Evolutionary conservation across 2,888 invertebrate genomes (phyloP).

Genomic region (Desoria tigrina): DNA sequence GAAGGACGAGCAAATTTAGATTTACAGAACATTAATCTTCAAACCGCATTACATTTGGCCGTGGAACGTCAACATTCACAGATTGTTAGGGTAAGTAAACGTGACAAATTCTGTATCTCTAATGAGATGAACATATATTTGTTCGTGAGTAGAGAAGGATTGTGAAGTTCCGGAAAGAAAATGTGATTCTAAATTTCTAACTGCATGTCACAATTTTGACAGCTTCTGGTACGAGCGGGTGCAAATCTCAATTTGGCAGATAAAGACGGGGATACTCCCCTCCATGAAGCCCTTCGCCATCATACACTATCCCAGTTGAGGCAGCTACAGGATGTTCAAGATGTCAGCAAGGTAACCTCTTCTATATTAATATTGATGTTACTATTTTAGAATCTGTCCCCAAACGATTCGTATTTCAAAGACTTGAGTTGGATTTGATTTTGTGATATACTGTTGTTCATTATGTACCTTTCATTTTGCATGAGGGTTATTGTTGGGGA

Average conservation of each 20-base stretch:
- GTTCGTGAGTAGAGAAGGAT: no score
- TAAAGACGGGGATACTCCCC: conserved; percentile 89
- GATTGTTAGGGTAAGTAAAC: conserved; percentile 75
- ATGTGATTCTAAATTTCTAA: background rate
- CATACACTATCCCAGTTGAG: conserved; percentile 94
- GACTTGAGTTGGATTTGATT: no score
- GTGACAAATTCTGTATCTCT: background rate
- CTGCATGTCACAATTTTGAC: conserved; percentile 48
- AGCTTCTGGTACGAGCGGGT: conserved; percentile 86
- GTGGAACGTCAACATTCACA: conserved; percentile 97
- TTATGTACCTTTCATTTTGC: no score
- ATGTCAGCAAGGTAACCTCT: conserved; percentile 66
- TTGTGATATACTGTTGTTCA: no score
- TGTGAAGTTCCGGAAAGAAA: no score
- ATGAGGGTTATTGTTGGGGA: background rate
- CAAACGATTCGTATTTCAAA: no score
- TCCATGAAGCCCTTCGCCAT: conserved; percentile 69
- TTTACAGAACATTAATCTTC: conserved; percentile 88
- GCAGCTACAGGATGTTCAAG: conserved; percentile 91
- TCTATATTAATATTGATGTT: no score
- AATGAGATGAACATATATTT: no score
- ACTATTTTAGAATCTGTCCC: no score
- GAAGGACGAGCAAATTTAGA: conserved; percentile 91
- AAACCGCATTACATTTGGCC: conserved; percentile 74
- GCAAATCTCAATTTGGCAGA: conserved; percentile 94